Conservation (phyloP, 2,113 vertebrate species). For the Neolamprologus falcicula region DNA sequence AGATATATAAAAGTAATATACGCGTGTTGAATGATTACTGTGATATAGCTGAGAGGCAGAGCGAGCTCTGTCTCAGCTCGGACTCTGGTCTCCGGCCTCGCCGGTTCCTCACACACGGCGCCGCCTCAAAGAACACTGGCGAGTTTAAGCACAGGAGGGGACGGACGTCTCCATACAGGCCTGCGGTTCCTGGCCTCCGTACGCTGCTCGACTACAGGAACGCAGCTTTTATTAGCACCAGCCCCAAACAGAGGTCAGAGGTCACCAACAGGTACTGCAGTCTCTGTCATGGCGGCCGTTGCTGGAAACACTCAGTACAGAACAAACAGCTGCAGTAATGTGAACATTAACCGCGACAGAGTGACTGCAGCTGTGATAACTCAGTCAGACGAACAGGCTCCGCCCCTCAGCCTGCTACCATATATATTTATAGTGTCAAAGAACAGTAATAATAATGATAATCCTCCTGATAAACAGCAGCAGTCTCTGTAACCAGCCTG, state of each 20-base stretch:
- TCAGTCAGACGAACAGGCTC: background rate
- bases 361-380: background rate
- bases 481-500: background rate
- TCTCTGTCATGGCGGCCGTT: background rate
- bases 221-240: background rate
- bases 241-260: background rate
- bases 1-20: background rate
- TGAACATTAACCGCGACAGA: background rate
- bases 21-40: background rate
- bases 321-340: background rate
- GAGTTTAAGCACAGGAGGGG: background rate
- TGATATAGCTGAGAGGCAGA: background rate
- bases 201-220: background rate
- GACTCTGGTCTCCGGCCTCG: background rate
- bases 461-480: background rate
- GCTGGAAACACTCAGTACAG: background rate
- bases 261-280: background rate
- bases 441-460: background rate
- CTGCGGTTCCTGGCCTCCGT: background rate
- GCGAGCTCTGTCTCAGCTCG: background rate
- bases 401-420: background rate
- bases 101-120: background rate
- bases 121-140: background rate
- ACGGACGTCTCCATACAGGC: background rate
- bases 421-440: background rate